Evolutionary conservation across 2,113 vertebrate genomes (phyloP).

Genomic region (Pachycephala philippinensis): DNA sequence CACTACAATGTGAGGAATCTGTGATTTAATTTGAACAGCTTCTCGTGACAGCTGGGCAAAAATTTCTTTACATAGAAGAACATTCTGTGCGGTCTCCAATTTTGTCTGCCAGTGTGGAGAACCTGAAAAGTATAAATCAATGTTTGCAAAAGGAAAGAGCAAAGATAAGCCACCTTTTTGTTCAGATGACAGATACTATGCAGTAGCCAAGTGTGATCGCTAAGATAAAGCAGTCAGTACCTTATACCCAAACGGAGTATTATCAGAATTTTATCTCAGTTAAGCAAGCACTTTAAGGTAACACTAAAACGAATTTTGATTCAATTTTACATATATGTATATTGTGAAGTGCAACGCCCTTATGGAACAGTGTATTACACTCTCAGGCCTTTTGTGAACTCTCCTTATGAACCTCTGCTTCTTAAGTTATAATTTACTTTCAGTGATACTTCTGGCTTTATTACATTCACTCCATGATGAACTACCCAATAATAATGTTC

Average conservation of each 20-base stretch:
- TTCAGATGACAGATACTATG: background rate
- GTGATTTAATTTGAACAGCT: constrained; percentile 97
- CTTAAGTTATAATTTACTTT: background rate
- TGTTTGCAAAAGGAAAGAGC: background rate
- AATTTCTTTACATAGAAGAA: constrained; percentile 96
- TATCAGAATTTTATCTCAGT: background rate
- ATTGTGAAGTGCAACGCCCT: background rate
- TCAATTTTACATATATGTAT: background rate
- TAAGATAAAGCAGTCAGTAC: background rate
- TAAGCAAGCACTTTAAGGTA: background rate
- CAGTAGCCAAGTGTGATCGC: accelerated
- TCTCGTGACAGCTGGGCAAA: constrained; percentile 96
- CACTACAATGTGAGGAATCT: constrained; percentile 97
- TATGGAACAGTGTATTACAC: background rate
- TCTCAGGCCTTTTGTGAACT: background rate
- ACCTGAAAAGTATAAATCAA: constrained; percentile 66
- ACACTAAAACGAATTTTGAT: background rate
- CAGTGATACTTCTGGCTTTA: background rate
- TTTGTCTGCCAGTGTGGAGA: constrained; percentile 91
- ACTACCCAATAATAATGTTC: background rate
- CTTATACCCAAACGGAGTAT: background rate
- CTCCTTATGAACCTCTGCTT: background rate
- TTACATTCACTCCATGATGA: background rate
- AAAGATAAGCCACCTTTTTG: background rate
- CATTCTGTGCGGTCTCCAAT: constrained; percentile 93